Evolutionary conservation across 2,888 invertebrate genomes (phyloP), one percentile per base, ranked within the genome.

Genomic region (Malthinus flaveolus): DNA sequence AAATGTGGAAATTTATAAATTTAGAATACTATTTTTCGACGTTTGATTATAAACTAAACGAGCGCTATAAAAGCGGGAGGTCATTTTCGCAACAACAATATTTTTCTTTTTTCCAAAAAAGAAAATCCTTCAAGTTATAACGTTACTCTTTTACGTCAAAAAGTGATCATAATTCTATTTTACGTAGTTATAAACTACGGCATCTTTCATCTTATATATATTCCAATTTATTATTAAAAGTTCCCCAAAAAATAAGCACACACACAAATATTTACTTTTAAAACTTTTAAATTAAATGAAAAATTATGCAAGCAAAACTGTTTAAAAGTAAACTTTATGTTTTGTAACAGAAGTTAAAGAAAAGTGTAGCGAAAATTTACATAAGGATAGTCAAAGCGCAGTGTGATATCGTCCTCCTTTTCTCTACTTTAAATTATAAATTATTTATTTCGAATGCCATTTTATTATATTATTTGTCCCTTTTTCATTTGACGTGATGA

Each of bases 281-380:
- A n/a, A 54, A 44, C 11, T 54, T 49, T 33, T 42, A 31, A 23
- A 33, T 59, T 46, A 50, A 35, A 23, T 49, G 46, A 49, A 55
- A 59, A 54, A 54, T 59, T 59, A 54, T 54, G 46, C 59, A 59
- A 59, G 54, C 59, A 54, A 54, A 53, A 59, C 54, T 59, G 54
- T 46, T 37, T 59, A 55, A 54, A 50, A 54, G 50, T 59, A 47
- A 54, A 54, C 53, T 44, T 58, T 48, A 55, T 59, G 54, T 54
- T 59, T 59, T 59, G 54, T 59, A 47, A 46, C 54, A 55, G 50
- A 59, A 59, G 54, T 59, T 59, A 59, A 54, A 59, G 58, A 59
- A 58, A 54, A 49, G 46, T 59, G 59, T 49, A 54, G 50, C 54
- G 54, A 49, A 59, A 59, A 59, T 59, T 59, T 59, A 59, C 59